These are phyloP conservation scores for Holotrichia oblita DNA, from an alignment of 1,140 invertebrate genomes.

Conservation along the genomic window DNA sequence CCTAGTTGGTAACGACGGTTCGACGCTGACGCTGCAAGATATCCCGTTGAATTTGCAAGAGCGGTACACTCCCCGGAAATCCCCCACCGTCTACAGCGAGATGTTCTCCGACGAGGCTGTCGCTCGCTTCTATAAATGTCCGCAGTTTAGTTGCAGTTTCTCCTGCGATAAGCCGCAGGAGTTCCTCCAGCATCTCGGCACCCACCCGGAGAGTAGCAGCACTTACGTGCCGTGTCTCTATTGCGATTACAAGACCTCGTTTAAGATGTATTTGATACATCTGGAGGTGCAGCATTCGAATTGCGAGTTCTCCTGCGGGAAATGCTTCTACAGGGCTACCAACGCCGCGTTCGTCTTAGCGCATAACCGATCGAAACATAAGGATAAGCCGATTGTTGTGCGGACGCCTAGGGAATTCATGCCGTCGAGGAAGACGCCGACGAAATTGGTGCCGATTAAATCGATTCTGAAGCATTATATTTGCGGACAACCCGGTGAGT, in stretches of 20 bases:
- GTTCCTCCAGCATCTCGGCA: neutral
- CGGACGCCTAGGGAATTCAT: neutral
- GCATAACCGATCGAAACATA: slow-evolving; percentile 49
- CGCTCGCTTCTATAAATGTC: neutral
- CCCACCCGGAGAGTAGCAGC: neutral
- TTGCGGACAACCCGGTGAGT: slow-evolving; percentile 12
- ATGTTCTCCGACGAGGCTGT: neutral
- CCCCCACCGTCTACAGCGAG: too few species aligned
- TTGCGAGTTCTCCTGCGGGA: slow-evolving; percentile 66
- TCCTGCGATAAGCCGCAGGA: neutral
- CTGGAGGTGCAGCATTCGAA: slow-evolving; percentile 62
- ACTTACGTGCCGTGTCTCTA: slow-evolving; percentile 53
- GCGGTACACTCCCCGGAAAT: neutral
- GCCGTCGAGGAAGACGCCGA: neutral
- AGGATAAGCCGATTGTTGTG: neutral
- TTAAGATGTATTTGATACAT: slow-evolving; percentile 51
- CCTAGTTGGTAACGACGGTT: neutral
- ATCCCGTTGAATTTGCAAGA: slow-evolving; percentile 48
- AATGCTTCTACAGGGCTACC: slow-evolving; percentile 69
- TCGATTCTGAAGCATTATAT: slow-evolving; percentile 28
- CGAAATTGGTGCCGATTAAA: neutral
- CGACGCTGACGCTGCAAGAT: slow-evolving; percentile 47
- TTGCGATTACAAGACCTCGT: slow-evolving; percentile 54
- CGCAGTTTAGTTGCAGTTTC: neutral
- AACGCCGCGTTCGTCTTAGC: slow-evolving; percentile 45